phyloP scores from a whole-genome alignment of 2,888 invertebrate genomes.

The Heliconius ethilla region DNA sequence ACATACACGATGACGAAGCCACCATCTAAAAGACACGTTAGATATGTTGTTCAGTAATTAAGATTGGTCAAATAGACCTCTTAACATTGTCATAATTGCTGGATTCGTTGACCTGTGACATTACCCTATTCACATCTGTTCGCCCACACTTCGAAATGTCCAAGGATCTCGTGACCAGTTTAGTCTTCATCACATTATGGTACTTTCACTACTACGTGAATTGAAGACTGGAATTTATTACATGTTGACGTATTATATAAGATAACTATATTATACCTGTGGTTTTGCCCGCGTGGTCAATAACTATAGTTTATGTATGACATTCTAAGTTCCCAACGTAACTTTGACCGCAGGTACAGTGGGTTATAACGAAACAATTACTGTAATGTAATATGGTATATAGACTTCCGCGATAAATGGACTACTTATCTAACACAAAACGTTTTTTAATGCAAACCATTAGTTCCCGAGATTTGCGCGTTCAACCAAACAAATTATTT shows the following conservation, averaged over 20 bases:
- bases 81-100: constrained; percentile 32
- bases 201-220: neutral
- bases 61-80: constrained; percentile 14
- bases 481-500: too few species aligned
- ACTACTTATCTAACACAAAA: too few species aligned
- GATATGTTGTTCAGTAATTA: constrained; percentile 10
- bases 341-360: neutral
- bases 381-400: too few species aligned
- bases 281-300: too few species aligned
- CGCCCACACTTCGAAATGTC: constrained; percentile 32
- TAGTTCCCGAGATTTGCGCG: too few species aligned
- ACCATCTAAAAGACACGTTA: neutral
- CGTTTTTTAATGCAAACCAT: too few species aligned
- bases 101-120: constrained; percentile 47
- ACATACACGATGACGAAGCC: neutral
- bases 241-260: neutral
- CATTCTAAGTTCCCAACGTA: too few species aligned
- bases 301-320: too few species aligned
- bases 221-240: neutral
- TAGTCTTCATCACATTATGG: neutral
- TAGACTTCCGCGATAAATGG: too few species aligned
- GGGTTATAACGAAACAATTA: too few species aligned
- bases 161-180: neutral
- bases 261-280: neutral
- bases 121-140: constrained; percentile 37